Base-by-base conservation (phyloP, 1,140 invertebrate species). In the Adelges cooleyi region DNA sequence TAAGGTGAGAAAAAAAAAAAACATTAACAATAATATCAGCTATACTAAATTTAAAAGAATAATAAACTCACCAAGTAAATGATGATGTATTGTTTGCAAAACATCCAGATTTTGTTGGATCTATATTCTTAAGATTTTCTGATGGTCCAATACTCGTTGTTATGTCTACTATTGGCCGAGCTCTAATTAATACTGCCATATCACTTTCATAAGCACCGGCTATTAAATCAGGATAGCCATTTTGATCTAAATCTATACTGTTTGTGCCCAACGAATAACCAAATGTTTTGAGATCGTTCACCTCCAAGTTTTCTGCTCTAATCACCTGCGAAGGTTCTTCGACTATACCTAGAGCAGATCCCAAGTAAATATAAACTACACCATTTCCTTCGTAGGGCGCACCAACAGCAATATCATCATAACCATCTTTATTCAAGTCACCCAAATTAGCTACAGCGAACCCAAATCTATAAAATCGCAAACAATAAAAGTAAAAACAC, bases 381-480 rank as follows among this genome's bases (percentile, higher is more conserved):
- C 87, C 89, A 69, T 83, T 79, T 2, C 81, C 84, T 75, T 94
- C 91, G 73, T 94, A 95, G 0, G 92, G 93, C 22, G 92, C 92
- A 17, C 93, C 93, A 59, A 96, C 83, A 0, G 90, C 92, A 49
- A 96, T 77, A 74, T 96, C 93, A 70, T 89, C 86, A 72, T 82
- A 92, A 0, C 86, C 85, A 74, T 96, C 93, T 75, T 88, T 89
- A 73, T 97, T 95, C 9, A 97, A 78, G 75, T 97, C 93, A 33
- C 91, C 90, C 22, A 92, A 75, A 72, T 86, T 87, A 2, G 91
- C 82, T 66, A 97, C 77, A 0, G 93, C 81, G 68, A 93, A 85
- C 5, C 92, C 92, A 75, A 93, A 95, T 67, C 89, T 74, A 54
- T 44, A 66, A 65, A 42, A 25, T 22, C n/a, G 6, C 8, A 5